phyloP scores from a whole-genome alignment of 2,113 vertebrate species.

The Climacteris rufus region DNA sequence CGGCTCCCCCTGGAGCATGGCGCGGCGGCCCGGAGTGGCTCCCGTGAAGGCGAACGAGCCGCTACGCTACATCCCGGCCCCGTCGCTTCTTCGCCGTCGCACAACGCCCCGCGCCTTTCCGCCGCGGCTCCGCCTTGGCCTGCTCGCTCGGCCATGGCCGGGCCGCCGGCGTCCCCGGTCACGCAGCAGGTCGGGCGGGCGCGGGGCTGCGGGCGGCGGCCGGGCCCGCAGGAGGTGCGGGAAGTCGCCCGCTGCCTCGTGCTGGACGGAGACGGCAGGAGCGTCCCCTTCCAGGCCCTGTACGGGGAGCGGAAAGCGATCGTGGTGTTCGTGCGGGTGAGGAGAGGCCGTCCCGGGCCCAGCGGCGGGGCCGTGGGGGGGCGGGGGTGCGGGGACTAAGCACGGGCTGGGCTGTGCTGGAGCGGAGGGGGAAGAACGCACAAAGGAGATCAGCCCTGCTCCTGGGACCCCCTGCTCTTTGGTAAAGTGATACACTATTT shows the following conservation, averaged over 20 bases:
- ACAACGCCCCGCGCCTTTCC: background rate
- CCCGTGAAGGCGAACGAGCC: background rate
- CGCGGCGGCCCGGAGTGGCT: background rate
- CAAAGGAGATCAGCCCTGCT: fast-evolving
- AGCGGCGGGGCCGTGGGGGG: background rate
- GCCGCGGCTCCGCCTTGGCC: background rate
- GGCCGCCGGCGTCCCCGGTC: conserved; percentile 44
- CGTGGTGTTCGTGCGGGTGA: conserved; percentile 90
- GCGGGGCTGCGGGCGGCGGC: background rate
- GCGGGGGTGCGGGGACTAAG: fast-evolving
- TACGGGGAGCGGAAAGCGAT: conserved; percentile 79
- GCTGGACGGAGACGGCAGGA: conserved; percentile 72
- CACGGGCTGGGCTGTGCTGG: background rate
- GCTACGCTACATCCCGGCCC: background rate
- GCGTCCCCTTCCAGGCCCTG: conserved; percentile 72
- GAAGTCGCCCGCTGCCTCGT: conserved; percentile 67
- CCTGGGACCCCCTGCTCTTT: fast-evolving
- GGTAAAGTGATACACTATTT: background rate
- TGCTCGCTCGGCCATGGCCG: conserved; percentile 10
- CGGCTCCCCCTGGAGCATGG: fast-evolving
- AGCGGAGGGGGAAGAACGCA: fast-evolving
- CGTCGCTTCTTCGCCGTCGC: background rate
- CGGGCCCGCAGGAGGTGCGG: background rate
- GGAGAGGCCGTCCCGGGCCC: background rate
- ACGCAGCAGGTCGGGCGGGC: conserved; percentile 74